phyloP scores from a whole-genome alignment of 1,140 invertebrate genomes.

The Cydia amplana region DNA sequence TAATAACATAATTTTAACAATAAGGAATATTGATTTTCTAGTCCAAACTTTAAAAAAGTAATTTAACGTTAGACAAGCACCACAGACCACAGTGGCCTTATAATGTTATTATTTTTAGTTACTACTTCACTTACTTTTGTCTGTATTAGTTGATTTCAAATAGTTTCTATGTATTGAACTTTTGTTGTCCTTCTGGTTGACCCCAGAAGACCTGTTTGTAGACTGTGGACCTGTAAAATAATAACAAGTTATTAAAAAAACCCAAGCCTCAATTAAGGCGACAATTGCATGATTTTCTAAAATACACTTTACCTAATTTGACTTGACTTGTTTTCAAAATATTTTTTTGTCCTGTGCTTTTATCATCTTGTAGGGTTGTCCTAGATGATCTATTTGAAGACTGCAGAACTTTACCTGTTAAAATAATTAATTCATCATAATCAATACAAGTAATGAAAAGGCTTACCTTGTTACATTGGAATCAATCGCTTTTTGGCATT shows the following conservation, averaged over 20 bases:
- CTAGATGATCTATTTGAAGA: background rate
- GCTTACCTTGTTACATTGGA: too few relatives aligned
- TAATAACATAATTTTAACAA: too few relatives aligned
- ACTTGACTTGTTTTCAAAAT: background rate
- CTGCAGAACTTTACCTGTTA: background rate
- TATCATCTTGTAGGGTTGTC: background rate
- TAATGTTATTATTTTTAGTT: background rate
- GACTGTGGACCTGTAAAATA: background rate
- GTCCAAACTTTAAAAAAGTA: too few relatives aligned
- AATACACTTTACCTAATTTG: background rate
- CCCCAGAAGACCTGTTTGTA: background rate
- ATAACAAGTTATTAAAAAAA: background rate
- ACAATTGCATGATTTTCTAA: background rate
- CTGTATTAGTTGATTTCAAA: background rate
- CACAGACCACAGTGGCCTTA: too few relatives aligned
- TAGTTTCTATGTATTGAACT: background rate
- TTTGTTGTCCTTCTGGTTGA: background rate
- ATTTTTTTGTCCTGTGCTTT: background rate
- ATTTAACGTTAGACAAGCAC: too few relatives aligned
- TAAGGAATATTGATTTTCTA: background rate
- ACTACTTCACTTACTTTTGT: slow-evolving; percentile 7
- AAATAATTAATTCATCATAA: background rate
- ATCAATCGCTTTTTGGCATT: too few relatives aligned
- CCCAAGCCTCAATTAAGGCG: background rate
- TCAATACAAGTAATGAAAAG: too few relatives aligned